Percentiles rank a stretch among this genome's conserved stretches.
These are phyloP conservation scores for Apodemia hepburni DNA, from an alignment of 2,888 invertebrate species.

Conservation along the genomic window DNA sequence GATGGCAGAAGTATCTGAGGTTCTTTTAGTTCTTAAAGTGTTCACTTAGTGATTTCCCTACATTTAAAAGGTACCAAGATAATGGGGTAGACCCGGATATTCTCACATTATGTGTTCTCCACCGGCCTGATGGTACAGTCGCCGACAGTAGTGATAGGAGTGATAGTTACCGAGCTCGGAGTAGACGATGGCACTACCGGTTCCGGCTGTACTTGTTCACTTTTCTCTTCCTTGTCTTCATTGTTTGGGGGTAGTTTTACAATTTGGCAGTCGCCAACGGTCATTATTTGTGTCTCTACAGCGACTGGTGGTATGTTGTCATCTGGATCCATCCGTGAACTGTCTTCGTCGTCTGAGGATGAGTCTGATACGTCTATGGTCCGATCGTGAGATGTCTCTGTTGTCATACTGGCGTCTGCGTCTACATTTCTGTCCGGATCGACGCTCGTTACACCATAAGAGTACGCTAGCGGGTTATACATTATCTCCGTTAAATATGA, in stretches of 20 bases:
- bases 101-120: constrained; percentile 58
- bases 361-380: constrained; percentile 71
- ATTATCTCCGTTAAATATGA: constrained; percentile 77
- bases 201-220: constrained; percentile 42
- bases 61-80: constrained; percentile 29
- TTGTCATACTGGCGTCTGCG: constrained; percentile 44
- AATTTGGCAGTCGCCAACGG: constrained; percentile 76
- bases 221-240: constrained; percentile 53
- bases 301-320: constrained; percentile 56
- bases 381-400: constrained; percentile 53
- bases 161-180: constrained; percentile 66
- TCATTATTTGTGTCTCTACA: constrained; percentile 69
- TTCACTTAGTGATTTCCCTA: constrained; percentile 26
- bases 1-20: constrained; percentile 10
- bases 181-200: constrained; percentile 42
- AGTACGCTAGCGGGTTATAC: constrained; percentile 66
- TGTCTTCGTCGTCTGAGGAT: constrained; percentile 61
- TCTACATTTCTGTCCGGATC: constrained; percentile 59
- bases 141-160: constrained; percentile 69
- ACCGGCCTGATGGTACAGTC: constrained; percentile 74
- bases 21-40: constrained; percentile 16
- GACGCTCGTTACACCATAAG: constrained; percentile 55
- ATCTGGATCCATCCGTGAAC: constrained; percentile 51
- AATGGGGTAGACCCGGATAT: constrained; percentile 48
- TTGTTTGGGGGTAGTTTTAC: constrained; percentile 61